Percentiles rank a stretch among this genome's conserved stretches.
phyloP scores from a whole-genome alignment of 2,888 invertebrate species.

The Drosophila colorata region DNA sequence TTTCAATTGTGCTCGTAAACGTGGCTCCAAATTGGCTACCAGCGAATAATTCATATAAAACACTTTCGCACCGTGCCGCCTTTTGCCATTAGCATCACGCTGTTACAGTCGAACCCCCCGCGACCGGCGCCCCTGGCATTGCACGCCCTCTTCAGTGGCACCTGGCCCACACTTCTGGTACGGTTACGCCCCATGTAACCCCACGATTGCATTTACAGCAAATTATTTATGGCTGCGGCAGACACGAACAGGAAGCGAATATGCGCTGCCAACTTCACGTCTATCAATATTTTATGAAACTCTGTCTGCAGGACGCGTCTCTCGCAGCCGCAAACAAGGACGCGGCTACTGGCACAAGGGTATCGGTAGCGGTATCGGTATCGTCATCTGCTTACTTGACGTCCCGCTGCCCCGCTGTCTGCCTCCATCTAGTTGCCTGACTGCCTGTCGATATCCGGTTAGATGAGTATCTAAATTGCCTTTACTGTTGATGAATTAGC shows the following conservation, averaged over 20 bases:
- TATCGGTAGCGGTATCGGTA: conserved; percentile 50
- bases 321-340: conserved; percentile 52
- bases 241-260: conserved; percentile 79
- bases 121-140: neutral
- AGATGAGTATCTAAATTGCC: conserved; percentile 82
- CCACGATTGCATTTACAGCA: conserved; percentile 80
- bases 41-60: conserved; percentile 81
- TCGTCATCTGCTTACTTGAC: conserved; percentile 57
- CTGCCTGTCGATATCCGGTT: conserved; percentile 81
- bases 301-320: conserved; percentile 66
- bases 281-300: conserved; percentile 81
- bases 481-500: conserved; percentile 80
- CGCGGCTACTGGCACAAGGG: conserved; percentile 35
- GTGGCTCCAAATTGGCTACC: conserved; percentile 79
- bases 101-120: conserved; percentile 15
- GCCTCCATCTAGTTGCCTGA: conserved; percentile 35
- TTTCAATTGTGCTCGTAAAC: conserved; percentile 81
- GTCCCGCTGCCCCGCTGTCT: conserved; percentile 13
- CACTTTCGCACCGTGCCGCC: conserved; percentile 75
- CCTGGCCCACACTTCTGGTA: conserved; percentile 17
- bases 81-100: conserved; percentile 75
- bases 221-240: conserved; percentile 82
- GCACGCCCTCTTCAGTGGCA: neutral
- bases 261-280: conserved; percentile 82
- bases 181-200: conserved; percentile 71